Base-by-base conservation (phyloP, 2,888 invertebrate genomes). In the Abrostola triplasia region DNA sequence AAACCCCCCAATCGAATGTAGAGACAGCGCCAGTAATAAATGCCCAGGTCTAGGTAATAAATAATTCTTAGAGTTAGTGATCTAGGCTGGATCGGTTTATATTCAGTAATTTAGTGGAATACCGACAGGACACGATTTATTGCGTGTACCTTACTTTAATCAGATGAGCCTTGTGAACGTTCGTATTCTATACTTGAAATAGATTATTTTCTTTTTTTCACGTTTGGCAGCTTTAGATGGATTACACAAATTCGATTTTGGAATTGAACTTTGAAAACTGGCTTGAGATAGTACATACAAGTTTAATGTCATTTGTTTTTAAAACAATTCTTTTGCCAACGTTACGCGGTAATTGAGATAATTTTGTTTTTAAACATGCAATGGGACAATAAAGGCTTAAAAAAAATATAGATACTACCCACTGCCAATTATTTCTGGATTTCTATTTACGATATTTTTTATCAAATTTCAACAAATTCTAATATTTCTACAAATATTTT, bases 51-150 rank as follows among this genome's bases (percentile, higher is more conserved):
- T 47, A 59, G 7, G 24, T 49, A 35, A 44, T 76, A 59, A 71
- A 71, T 71, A 47, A 73, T 63, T 71, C 63, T 53, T 13, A 53
- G 40, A 63, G 13, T 37, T 49, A 49, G 41, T 52, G 7, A 50
- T 60, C 47, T 52, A 58, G 41, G 48, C 37, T 44, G 13, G 42
- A 5, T 0, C 36, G 37, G 37, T 54, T 12, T 44, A 49, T 64
- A 42, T 38, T 24, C 24, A 2, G 63, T 74, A 65, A 73, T 66
- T 65, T 73, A 77, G 42, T 48, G 51, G 7, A 66, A 63, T 58
- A 74, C 61, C 55, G 75, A 59, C 62, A 64, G 62, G 52, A 47
- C 44, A 49, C 59, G 67, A 76, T 77, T 66, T 74, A 74, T 77
- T 50, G 47, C 50, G 59, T 50, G 56, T 24, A 24, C 24, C 24